Evolutionary conservation across 2,113 vertebrate species (phyloP), one percentile per base, ranked within the genome.

Genomic region (Morone saxatilis): DNA sequence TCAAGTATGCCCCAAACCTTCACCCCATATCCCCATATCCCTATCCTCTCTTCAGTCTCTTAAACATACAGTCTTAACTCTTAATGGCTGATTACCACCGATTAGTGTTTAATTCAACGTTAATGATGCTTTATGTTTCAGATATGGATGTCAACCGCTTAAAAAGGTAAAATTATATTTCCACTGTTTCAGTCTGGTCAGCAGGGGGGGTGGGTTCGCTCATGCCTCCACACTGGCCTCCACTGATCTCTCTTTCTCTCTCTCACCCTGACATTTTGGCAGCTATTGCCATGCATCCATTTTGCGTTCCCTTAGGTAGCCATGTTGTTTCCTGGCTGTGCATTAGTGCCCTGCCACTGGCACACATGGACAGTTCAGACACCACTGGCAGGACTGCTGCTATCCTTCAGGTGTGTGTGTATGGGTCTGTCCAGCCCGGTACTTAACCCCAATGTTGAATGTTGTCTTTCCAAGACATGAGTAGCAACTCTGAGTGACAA

Each of bases 241-340:
- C 40, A 25, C 50, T 71, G n/a, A 10, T 54, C 67, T 50, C 16
- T 53, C 11, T n/a, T 9, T 31, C 61, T 57, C 50, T 71, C 43
- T 48, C 47, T 76, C 65, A 72, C 48, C 76, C 81, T 87, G 86
- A 86, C 84, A 85, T 83, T 86, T 86, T 86, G 78, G 77, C 84
- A 91, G 82, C 86, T 80, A 82, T 80, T 79, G 41, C 59, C 61
- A 7, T 73, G 48, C 72, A 76, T 85, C 88, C 86, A 89, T 88
- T 86, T 90, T 90, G 83, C n/a, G 1, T 65, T 73, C 68, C 88
- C 88, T 60, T 31, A 17, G 89, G 86, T 77, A 87, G 72, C 83
- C 86, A 89, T 88, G 83, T 88, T 88, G 79, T 54, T 83, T 83
- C 76, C 76, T 83, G 62, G 82, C 59, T 11, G 50, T 86, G 83